A percentile compares a stretch with the other conserved stretches of the same genome.
Conservation (phyloP, 2,113 vertebrate species). For the Gasterosteus nipponicus region DNA sequence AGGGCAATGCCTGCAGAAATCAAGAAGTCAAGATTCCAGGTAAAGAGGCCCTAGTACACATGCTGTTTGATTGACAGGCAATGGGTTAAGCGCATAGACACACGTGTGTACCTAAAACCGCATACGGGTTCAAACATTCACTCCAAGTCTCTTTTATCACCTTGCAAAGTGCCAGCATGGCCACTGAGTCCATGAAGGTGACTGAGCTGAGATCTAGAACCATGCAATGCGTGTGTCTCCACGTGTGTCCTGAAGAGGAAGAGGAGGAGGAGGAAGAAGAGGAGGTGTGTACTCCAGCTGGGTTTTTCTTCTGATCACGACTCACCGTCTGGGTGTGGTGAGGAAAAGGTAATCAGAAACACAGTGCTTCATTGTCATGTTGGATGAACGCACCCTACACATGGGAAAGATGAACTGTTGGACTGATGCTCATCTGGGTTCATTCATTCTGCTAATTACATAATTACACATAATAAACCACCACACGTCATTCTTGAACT, state of each 20-base stretch:
- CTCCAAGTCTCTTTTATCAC: conserved; percentile 69
- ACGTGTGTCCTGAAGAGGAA: conserved; percentile 65
- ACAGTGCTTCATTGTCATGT: neutral
- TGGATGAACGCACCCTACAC: neutral
- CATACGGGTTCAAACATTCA: neutral
- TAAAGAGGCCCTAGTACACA: neutral
- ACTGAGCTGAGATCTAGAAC: conserved; percentile 85
- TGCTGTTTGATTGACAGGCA: neutral
- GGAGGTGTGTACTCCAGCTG: neutral
- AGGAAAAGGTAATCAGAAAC: conserved; percentile 1
- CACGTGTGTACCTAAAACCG: neutral
- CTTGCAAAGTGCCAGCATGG: conserved; percentile 83
- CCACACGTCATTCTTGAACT: neutral
- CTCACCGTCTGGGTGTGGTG: conserved; percentile 23
- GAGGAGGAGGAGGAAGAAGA: neutral
- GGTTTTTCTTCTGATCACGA: conserved; percentile 38
- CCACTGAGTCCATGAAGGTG: conserved; percentile 86
- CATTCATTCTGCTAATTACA: neutral
- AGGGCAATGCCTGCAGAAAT: neutral
- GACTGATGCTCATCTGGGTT: neutral
- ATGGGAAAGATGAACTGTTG: neutral
- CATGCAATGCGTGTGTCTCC: conserved; percentile 69
- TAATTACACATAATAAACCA: neutral
- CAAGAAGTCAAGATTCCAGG: neutral
- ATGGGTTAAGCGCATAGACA: neutral